Base-by-base conservation (phyloP, 37 sponge, comb jelly and placozoan species). In the Spongia lamella region DNA sequence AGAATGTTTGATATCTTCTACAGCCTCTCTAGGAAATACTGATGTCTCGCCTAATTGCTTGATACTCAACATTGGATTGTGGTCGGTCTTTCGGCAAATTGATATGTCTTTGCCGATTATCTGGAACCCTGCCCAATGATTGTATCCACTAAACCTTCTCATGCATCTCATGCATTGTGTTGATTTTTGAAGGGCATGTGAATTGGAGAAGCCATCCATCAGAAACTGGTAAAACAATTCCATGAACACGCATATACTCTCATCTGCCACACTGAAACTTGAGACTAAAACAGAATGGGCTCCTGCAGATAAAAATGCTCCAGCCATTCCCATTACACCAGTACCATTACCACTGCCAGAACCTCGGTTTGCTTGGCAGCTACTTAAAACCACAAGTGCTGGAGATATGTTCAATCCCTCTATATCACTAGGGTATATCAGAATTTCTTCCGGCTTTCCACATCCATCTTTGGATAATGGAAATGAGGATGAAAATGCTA, bases 341-440 rank as follows among this genome's bases (percentile, higher is more conserved):
- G 70, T 62, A 56, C 38, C 57, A 35, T 27, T 62, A 11, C 36
- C 19, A 3, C 39, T 24, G 2, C 76, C 51, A 15, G 52, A 31
- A 16, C 38, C 64, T n/a, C 86, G 36, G 1, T 53, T 74, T 29
- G 39, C 22, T 16, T 75, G 35, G 26, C 76, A 75, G 2, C 63
- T 34, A 39, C 54, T 52, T 30, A 75, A 63, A 22, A 60, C 63
- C 27, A 75, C 76, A 53, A 75, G 31, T 13, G 63, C 26, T 5
- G 63, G 63, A 39, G 37, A 39, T 9, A 75, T 62, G 51, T 35
- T 34, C 29, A 90, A 49, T 38, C 49, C 70, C 70, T 90, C 85
- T 6, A 72, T 56, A 33, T 32, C 56, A 16, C 55, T 57, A 31
- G 54, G 54, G 9, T 40, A 29, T 20, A 56, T 57, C 34, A 72